Percentiles rank a stretch among this genome's conserved stretches.
Evolutionary conservation across 2,888 invertebrate species (phyloP).

Genomic region (Odontocerum albicorne): DNA sequence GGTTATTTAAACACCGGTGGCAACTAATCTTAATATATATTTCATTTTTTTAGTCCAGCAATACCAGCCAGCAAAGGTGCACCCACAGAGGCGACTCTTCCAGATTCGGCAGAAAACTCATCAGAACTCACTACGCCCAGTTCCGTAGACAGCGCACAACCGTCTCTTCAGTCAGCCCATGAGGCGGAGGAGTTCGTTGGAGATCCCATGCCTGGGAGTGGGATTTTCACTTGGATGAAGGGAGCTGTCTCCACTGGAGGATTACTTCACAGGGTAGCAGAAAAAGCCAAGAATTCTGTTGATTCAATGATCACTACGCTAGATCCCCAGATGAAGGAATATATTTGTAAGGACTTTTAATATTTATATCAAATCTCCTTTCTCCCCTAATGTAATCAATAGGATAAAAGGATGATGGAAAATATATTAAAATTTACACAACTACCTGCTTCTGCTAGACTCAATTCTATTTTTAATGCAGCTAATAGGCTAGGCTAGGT

Average conservation of each 20-base stretch:
- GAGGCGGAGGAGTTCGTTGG: constrained; percentile 41
- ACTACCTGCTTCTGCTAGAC: too few relatives aligned
- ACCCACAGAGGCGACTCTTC: constrained; percentile 49
- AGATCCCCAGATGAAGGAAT: constrained; percentile 89
- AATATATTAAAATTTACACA: too few relatives aligned
- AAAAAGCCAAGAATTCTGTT: constrained; percentile 77
- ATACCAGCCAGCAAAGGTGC: constrained; percentile 56
- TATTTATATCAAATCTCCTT: too few relatives aligned
- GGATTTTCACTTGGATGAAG: constrained; percentile 68
- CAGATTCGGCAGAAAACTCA: constrained; percentile 43
- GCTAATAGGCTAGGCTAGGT: too few relatives aligned
- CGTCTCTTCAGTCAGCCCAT: constrained; percentile 29
- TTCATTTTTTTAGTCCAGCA: constrained; percentile 48
- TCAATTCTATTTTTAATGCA: too few relatives aligned
- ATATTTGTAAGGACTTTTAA: constrained; percentile 75
- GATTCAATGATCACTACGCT: constrained; percentile 85
- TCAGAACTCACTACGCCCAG: constrained; percentile 31
- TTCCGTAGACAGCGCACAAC: constrained; percentile 27
- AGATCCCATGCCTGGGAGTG: constrained; percentile 59
- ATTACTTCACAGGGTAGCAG: constrained; percentile 68
- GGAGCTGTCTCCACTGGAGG: constrained; percentile 66
- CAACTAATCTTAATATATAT: too few relatives aligned
- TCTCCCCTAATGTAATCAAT: too few relatives aligned
- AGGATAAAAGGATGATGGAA: too few relatives aligned
- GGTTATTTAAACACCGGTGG: too few relatives aligned